Percentiles rank a stretch among this genome's conserved stretches.
Conservation (phyloP, 2,113 vertebrate genomes). For the Tragelaphus strepsiceros region DNA sequence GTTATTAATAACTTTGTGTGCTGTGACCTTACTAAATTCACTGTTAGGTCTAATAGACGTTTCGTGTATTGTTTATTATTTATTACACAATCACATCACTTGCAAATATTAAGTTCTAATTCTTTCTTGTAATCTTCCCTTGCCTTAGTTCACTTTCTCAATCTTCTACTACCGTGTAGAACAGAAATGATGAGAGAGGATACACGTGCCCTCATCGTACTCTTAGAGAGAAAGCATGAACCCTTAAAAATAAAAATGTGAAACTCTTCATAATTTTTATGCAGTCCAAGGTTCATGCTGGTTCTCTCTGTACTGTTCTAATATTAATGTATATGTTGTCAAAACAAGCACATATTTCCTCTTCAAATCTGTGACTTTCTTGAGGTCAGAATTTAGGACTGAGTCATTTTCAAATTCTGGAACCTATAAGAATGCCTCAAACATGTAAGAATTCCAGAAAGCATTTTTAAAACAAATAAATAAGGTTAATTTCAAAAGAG, state of each 20-base stretch:
- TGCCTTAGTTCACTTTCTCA: neutral
- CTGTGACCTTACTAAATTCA: neutral
- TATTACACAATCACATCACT: neutral
- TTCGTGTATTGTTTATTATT: neutral
- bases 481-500: neutral
- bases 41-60: neutral
- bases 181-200: neutral
- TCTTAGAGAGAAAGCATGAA: neutral
- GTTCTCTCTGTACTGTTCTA: neutral
- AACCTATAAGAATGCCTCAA: neutral
- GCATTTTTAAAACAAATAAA: neutral
- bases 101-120: neutral
- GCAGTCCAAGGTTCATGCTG: neutral
- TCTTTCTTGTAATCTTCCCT: neutral
- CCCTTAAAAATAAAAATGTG: neutral
- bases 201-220: neutral
- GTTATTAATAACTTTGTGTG: neutral
- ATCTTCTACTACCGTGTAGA: neutral
- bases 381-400: neutral
- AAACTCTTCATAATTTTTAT: neutral
- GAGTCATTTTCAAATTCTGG: neutral
- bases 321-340: neutral
- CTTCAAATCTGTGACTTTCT: neutral
- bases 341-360: neutral
- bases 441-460: neutral